phyloP scores from a whole-genome alignment of 2,797 vertebrate genomes.

The Petrocephalus sullivani region DNA sequence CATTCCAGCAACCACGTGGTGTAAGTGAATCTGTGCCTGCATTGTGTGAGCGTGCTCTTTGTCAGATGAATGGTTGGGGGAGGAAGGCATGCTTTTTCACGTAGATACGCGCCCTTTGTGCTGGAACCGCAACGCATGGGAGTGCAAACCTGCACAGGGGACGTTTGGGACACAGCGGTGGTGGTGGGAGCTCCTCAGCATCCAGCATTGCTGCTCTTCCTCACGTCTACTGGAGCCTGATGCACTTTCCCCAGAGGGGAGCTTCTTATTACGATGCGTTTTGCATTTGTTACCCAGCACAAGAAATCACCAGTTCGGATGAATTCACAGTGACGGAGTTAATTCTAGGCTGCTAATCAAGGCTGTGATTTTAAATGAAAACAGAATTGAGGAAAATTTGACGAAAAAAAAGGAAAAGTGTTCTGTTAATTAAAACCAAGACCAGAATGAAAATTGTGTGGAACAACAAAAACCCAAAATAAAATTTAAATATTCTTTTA shows the following conservation, averaged over 20 bases:
- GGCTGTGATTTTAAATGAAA: not conserved
- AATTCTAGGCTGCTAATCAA: not conserved
- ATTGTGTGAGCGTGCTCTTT: not conserved
- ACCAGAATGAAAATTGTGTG: not conserved
- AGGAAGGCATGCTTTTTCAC: not conserved
- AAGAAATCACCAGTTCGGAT: not conserved
- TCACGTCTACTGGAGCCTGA: not conserved
- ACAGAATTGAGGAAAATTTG: not conserved
- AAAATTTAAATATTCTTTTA: not conserved
- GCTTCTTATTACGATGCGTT: not conserved
- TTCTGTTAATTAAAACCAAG: not conserved
- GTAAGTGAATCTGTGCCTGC: not conserved
- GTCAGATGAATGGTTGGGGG: not conserved
- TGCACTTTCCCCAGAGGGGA: not conserved
- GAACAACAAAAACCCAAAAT: not conserved
- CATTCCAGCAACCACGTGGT: not conserved
- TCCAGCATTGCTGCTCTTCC: not conserved
- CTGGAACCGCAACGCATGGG: not conserved
- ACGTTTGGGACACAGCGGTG: rapidly evolving
- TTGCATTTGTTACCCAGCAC: not conserved
- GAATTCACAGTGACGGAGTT: not conserved
- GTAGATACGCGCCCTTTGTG: not conserved
- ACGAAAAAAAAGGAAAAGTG: not conserved
- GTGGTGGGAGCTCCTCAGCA: not conserved
- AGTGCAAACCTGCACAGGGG: not conserved